A percentile compares a stretch with the other conserved stretches of the same genome.
Conservation (phyloP, 2,797 vertebrate genomes). For the Alfaro cultratus region DNA sequence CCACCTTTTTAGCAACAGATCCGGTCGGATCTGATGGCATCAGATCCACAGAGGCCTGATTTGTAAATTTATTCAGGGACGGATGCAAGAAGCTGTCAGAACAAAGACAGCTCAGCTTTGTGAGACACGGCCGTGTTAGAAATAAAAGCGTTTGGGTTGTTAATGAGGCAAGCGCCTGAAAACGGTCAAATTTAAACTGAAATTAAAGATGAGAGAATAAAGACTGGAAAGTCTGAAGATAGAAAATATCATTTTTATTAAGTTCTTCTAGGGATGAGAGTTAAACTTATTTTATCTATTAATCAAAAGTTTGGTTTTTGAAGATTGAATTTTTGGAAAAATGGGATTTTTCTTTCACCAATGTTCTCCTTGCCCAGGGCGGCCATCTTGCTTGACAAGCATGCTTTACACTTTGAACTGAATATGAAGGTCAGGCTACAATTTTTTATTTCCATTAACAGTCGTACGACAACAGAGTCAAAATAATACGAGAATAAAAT, state of each 20-base stretch:
- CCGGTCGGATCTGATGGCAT: neutral
- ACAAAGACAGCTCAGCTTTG: slow-evolving; percentile 3
- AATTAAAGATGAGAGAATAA: neutral
- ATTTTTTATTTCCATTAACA: too few relatives aligned
- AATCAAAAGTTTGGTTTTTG: too few relatives aligned
- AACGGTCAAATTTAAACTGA: neutral
- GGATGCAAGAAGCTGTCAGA: neutral
- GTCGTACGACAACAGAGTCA: too few relatives aligned
- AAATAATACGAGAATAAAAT: too few relatives aligned
- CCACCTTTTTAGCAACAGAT: neutral
- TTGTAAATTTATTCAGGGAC: slow-evolving; percentile 4
- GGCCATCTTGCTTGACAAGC: too few relatives aligned
- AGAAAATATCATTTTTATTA: neutral
- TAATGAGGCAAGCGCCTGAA: neutral
- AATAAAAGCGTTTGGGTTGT: neutral
- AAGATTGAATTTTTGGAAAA: too few relatives aligned
- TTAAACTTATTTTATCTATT: too few relatives aligned
- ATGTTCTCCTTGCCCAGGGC: too few relatives aligned
- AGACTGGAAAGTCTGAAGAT: neutral
- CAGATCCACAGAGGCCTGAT: neutral
- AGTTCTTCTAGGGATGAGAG: neutral
- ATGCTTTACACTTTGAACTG: too few relatives aligned
- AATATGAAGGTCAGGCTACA: too few relatives aligned
- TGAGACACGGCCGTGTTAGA: neutral
- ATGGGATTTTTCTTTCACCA: too few relatives aligned